Evolutionary conservation across 2,888 invertebrate genomes (phyloP).

Genomic region (Gryllus longicercus): DNA sequence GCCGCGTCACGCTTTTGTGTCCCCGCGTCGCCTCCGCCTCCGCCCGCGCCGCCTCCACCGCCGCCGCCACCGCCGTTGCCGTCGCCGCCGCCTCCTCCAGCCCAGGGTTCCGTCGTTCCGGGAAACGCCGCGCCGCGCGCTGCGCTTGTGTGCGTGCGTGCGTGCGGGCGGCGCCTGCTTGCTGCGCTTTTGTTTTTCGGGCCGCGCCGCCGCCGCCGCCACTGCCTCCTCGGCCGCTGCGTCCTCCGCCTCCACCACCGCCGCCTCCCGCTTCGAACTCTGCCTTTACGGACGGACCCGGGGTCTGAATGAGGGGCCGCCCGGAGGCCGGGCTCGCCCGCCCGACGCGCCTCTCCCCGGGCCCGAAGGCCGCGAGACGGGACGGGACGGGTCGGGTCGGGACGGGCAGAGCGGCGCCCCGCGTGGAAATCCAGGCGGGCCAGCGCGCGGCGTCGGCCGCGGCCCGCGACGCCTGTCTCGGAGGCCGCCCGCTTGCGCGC

Average conservation of each 20-base stretch:
- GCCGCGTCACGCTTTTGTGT: not conserved
- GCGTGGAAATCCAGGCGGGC: not conserved
- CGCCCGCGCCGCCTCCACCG: not conserved
- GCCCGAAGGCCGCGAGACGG: not conserved
- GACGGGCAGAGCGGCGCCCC: not conserved
- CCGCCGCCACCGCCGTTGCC: not conserved
- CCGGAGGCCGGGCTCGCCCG: not conserved
- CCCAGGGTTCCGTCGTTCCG: not conserved
- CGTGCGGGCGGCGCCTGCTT: not conserved
- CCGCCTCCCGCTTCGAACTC: not conserved
- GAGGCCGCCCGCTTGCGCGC: not conserved
- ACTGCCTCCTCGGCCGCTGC: not conserved
- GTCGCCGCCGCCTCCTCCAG: not conserved
- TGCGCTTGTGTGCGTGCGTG: not conserved
- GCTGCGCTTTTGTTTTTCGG: constrained; percentile 8
- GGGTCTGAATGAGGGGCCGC: not conserved
- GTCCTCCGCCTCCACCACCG: not conserved
- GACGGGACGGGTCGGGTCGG: not conserved
- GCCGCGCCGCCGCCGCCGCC: not conserved
- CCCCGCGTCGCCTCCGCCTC: not conserved
- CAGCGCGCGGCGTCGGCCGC: not conserved
- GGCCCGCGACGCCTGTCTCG: not conserved
- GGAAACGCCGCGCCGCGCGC: not conserved
- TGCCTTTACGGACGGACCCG: not conserved
- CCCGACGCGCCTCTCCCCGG: not conserved